Conservation (phyloP, 2,113 vertebrate species). For the Nestor notabilis region DNA sequence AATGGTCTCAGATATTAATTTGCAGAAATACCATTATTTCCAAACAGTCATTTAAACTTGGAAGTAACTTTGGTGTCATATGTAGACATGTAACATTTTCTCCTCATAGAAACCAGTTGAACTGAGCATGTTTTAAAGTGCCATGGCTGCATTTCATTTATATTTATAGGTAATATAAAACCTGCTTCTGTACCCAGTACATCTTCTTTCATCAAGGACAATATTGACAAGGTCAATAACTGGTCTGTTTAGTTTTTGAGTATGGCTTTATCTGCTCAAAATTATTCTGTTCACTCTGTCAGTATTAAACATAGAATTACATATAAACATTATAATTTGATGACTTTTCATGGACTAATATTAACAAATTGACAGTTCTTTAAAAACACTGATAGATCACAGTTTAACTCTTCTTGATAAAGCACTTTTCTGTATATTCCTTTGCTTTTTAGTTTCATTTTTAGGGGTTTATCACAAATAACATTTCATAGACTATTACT, state of each 20-base stretch:
- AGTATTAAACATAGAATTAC: not conserved
- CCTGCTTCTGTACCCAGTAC: not conserved
- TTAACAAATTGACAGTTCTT: not conserved
- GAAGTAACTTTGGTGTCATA: not conserved
- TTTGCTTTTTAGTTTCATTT: not conserved
- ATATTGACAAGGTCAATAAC: not conserved
- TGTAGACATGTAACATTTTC: not conserved
- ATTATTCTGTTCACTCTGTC: not conserved
- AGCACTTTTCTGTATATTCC: not conserved
- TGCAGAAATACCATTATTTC: not conserved
- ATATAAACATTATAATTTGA: not conserved
- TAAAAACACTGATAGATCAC: not conserved
- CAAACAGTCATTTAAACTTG: not conserved
- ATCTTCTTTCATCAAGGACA: not conserved
- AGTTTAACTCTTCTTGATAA: not conserved
- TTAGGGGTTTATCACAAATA: not conserved
- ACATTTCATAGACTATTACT: not conserved
- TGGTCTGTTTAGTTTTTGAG: not conserved
- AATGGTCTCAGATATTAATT: not conserved
- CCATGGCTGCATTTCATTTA: not conserved
- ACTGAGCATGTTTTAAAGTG: not conserved
- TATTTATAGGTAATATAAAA: not conserved
- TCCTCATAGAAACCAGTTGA: not conserved
- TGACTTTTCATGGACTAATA: not conserved
- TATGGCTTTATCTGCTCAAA: not conserved